phyloP scores from a whole-genome alignment of 2,113 vertebrate genomes.

The Callopanchax toddi region DNA sequence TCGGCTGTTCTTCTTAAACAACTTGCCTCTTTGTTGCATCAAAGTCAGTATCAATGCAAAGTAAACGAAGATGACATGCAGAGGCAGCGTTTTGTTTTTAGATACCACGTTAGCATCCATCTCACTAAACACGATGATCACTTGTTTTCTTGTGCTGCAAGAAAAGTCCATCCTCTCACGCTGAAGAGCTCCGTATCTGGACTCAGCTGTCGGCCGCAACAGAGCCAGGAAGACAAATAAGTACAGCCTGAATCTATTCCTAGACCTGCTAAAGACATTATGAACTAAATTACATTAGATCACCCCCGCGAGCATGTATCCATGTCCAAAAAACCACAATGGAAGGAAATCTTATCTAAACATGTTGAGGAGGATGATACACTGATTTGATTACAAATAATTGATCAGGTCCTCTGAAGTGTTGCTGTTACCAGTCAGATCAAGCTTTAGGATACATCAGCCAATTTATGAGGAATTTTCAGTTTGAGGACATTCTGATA shows the following conservation, averaged over 20 bases:
- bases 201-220: conserved; percentile 54
- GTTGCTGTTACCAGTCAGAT: conserved; percentile 46
- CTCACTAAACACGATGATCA: neutral
- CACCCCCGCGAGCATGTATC: conserved; percentile 65
- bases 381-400: conserved; percentile 71
- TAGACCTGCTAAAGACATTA: conserved; percentile 75
- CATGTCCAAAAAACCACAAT: conserved; percentile 62
- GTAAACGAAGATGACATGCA: conserved; percentile 29
- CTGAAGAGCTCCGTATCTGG: conserved; percentile 20
- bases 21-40: conserved; percentile 10
- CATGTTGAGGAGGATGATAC: conserved; percentile 58
- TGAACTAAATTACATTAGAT: conserved; percentile 69
- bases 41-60: conserved; percentile 11
- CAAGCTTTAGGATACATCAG: no score
- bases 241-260: conserved; percentile 68
- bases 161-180: conserved; percentile 1
- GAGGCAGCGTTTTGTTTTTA: conserved; percentile 7
- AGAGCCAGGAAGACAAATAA: conserved; percentile 48
- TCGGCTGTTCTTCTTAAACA: conserved; percentile 42
- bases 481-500: neutral
- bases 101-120: neutral
- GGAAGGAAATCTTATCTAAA: conserved; percentile 67
- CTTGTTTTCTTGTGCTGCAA: conserved; percentile 9
- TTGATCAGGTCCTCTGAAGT: conserved; percentile 72
- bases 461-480: no score